Base-by-base conservation (phyloP, 2,113 vertebrate genomes). In the Zosterops pallidus region DNA sequence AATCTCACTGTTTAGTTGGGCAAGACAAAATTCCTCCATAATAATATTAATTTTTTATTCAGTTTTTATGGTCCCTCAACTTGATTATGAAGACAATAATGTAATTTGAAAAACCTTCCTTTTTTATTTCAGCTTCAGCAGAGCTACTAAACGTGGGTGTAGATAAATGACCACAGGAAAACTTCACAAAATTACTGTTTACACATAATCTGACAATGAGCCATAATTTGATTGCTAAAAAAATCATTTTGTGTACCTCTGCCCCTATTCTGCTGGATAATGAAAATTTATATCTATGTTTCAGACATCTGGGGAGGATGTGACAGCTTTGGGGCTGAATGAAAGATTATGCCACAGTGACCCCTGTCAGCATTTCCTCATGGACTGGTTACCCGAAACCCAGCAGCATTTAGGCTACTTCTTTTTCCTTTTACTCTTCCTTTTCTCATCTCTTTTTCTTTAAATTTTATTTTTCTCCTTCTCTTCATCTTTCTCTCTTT, bases 271-370 rank as follows among this genome's bases (percentile, higher is more conserved):
- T 98, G 97, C 98, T 81, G 97, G 97, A 97, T 98, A 98, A 98
- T 98, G 98, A 98, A 98, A 98, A 98, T 98, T 98, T 98, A 98
- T 98, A 98, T 98, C 98, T 98, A 92, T 94, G 97, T 98, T 97
- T 97, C 97, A 98, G 98, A 98, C 98, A 98, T 98, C 98, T 98
- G 98, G 98, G 98, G 98, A 98, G 97, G 97, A 97, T 97, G 97
- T 98, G 98, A 98, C 98, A 98, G 98, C 98, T 98, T 98, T 98
- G 98, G 98, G 98, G 98, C 98, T n/a, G 98, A 98, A 98, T 98
- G 98, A 98, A 98, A 98, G 98, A 98, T 98, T 98, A 98, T 98
- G 97, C 98, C 98, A 98, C 97, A 97, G 97, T 98, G 98, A 98
- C 98, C 98, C 97, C 98, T 98, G 98, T 98, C 98, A 98, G 98